These are phyloP conservation scores for Antennarius striatus DNA, from an alignment of 2,113 vertebrate genomes.

Conservation along the genomic window DNA sequence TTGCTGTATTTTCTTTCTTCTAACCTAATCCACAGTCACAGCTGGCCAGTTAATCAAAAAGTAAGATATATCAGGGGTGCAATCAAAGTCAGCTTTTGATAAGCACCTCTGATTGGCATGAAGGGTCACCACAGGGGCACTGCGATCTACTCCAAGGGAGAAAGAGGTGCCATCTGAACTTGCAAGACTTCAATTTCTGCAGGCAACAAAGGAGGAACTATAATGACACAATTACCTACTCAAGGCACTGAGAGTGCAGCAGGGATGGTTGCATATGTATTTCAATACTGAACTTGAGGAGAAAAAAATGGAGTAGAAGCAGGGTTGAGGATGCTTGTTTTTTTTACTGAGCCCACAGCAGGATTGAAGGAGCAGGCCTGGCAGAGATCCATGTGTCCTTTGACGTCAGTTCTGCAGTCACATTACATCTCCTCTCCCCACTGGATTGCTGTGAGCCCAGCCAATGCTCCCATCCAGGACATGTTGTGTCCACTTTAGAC, in stretches of 20 bases:
- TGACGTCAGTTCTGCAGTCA: constrained; percentile 69
- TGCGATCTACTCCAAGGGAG: constrained; percentile 36
- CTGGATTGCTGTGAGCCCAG: constrained; percentile 62
- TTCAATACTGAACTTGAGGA: constrained; percentile 48
- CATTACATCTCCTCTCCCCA: constrained; percentile 69
- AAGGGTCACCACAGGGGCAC: constrained; percentile 54
- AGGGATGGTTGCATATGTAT: constrained; percentile 57
- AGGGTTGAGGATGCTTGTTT: constrained; percentile 25
- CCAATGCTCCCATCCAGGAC: constrained; percentile 65
- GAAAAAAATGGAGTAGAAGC: constrained; percentile 30
- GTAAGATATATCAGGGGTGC: constrained; percentile 46
- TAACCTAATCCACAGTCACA: constrained; percentile 1
- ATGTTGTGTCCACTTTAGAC: constrained; percentile 68
- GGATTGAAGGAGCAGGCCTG: constrained; percentile 61
- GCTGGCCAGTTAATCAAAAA: constrained; percentile 16
- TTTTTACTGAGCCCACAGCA: constrained; percentile 54
- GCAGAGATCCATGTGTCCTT: constrained; percentile 67
- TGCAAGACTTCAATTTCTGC: constrained; percentile 50
- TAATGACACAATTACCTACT: constrained; percentile 56
- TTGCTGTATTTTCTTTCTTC: constrained; percentile 10
- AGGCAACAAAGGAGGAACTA: constrained; percentile 58
- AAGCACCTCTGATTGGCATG: constrained; percentile 57
- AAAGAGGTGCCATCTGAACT: constrained; percentile 21
- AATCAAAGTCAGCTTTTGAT: constrained; percentile 64
- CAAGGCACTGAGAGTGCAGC: constrained; percentile 27